phyloP scores from a whole-genome alignment of 1,140 invertebrate genomes.

The Diachasmimorpha longicaudata region DNA sequence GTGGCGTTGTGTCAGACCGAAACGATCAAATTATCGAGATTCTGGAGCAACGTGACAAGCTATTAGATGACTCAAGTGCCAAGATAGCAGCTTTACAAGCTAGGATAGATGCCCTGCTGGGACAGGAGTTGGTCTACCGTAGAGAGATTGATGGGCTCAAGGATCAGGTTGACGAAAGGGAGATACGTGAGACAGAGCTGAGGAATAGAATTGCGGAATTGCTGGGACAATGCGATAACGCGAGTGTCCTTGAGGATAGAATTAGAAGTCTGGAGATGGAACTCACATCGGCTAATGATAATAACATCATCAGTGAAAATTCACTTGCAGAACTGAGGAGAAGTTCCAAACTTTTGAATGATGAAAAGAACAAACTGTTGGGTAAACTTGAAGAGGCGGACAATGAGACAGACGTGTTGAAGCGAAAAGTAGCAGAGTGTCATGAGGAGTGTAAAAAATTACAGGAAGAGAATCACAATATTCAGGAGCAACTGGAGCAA shows the following conservation, averaged over 20 bases:
- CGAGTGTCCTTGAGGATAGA: neutral
- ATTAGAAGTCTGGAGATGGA: slow-evolving; percentile 24
- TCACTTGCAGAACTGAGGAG: neutral
- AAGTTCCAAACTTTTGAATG: neutral
- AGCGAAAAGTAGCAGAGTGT: neutral
- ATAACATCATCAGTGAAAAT: neutral
- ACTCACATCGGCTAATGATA: neutral
- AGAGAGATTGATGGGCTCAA: slow-evolving; percentile 30
- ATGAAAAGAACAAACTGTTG: neutral
- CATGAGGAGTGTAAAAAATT: neutral
- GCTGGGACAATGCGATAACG: neutral
- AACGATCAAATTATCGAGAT: slow-evolving; percentile 42
- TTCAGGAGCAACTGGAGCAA: neutral
- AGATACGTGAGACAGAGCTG: slow-evolving; percentile 26
- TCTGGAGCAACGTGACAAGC: slow-evolving; percentile 34
- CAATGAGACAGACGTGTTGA: neutral
- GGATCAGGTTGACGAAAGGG: slow-evolving; percentile 26
- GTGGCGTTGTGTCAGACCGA: slow-evolving; percentile 29
- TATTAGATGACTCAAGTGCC: neutral
- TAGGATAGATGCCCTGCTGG: slow-evolving; percentile 27
- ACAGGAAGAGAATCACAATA: neutral
- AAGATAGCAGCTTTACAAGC: slow-evolving; percentile 28
- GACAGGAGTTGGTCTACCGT: slow-evolving; percentile 25
- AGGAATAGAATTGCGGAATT: slow-evolving; percentile 23
- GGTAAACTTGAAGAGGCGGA: neutral